A percentile compares a stretch with the other conserved stretches of the same genome.
phyloP scores from a whole-genome alignment of 2,888 invertebrate species.

The Chrysolina americana region DNA sequence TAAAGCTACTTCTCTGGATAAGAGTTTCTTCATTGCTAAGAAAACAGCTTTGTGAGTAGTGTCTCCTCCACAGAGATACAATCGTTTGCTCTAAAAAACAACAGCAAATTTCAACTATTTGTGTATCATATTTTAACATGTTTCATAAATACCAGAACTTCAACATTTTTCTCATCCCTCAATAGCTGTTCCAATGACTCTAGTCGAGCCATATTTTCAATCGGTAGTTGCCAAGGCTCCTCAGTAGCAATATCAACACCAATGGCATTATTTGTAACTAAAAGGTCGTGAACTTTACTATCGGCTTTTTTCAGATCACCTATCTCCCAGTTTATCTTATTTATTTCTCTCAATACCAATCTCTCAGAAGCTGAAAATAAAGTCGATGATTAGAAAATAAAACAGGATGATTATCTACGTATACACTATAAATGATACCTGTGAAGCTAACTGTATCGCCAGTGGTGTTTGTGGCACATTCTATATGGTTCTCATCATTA shows the following conservation, averaged over 20 bases:
- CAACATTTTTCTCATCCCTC: conserved; percentile 24
- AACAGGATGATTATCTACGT: too few species aligned
- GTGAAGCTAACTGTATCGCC: conserved; percentile 24
- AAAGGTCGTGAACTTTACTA: conserved; percentile 16
- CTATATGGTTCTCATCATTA: conserved; percentile 17
- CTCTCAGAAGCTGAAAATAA: conserved; percentile 10
- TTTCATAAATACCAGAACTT: conserved; percentile 20
- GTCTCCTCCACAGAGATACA: conserved; percentile 13
- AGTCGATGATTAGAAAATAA: conserved; percentile 7
- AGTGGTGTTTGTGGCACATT: conserved; percentile 8
- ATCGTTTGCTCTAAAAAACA: conserved; percentile 17
- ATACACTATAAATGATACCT: too few species aligned
- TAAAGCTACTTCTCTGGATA: conserved; percentile 26
- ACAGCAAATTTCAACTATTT: conserved; percentile 19
- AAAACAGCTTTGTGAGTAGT: conserved; percentile 21
- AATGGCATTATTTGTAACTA: conserved; percentile 23
- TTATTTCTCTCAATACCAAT: conserved; percentile 28
- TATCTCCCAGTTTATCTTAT: conserved; percentile 25
- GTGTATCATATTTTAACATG: conserved; percentile 11
- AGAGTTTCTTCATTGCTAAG: conserved; percentile 28
- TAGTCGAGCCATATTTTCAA: conserved; percentile 25
- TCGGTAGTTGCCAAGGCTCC: conserved; percentile 25
- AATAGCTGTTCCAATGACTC: conserved; percentile 20
- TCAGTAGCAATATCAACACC: conserved; percentile 21
- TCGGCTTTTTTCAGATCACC: conserved; percentile 22